Base-by-base conservation (phyloP, 2,797 vertebrate genomes). In the Pitangus sulphuratus region DNA sequence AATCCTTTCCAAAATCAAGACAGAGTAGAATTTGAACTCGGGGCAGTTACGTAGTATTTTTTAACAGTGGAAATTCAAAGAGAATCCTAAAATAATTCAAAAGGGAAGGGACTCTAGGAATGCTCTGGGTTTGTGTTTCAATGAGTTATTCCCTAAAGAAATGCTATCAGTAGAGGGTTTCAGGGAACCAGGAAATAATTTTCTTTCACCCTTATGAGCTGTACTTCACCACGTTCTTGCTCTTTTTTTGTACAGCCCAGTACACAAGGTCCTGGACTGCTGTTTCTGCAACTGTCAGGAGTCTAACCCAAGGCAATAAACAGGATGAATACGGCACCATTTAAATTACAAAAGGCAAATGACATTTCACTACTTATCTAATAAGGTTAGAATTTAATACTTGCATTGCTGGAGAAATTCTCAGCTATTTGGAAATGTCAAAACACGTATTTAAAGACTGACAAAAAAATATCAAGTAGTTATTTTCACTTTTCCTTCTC, bases 401-500 rank as follows among this genome's bases (percentile, higher is more conserved):
- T 54, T 69, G 51, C 68, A 58, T 58, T 64, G 71, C 70, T 80
- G 61, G 81, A 87, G 45, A 82, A 81, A 88, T 31, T 87, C 33
- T 12, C 37, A 65, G 42, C 25, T 61, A 71, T 47, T 48, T 86
- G 58, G 70, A 93, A 94, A 89, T 4, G n/a, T 80, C 80, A 93
- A 91, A 89, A 85, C 56, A 62, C 3, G 48, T 50, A 94, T 61
- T 93, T 79, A 77, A 80, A 75, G 44, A 77, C 30, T 28, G 64
- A 94, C 48, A 93, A 75, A 91, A 95, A 62, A 45, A 72, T 81
- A 81, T 83, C 4, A 66, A 14, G 50, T 47, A 57, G 35, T 87
- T 48, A 69, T 85, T 87, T 87, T 94, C 76, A 57, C 72, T 93
- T 92, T 81, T 77, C 44, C 40, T 64, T 92, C 88, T 56, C 92